Base-by-base conservation (phyloP, 2,797 vertebrate genomes). In the Zalophus californianus region DNA sequence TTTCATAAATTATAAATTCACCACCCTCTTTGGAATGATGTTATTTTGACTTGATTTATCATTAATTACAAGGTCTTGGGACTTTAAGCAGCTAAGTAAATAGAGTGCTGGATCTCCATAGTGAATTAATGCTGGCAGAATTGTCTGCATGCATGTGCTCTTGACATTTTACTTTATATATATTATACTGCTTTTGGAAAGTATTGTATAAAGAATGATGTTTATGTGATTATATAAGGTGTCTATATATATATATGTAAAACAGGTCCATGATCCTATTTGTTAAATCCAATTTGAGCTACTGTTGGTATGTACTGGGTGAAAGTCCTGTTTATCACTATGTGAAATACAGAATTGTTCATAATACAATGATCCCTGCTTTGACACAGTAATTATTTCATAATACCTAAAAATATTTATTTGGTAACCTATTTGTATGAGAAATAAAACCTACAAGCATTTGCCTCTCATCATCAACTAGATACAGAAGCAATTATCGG, bases 41-140 rank as follows among this genome's bases (percentile, higher is more conserved):
- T 84, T 98, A 66, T 97, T 97, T 97, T 96, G 70, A 97, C 79
- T 91, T 95, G 44, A 86, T 98, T 89, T 97, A 38, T 96, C 87
- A 96, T 80, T 98, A 97, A 95, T 96, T 97, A 77, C 13, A 97
- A 97, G 70, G 68, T 88, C 60, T 97, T 48, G 23, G 88, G 92
- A 94, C 72, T 94, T 78, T 70, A 97, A 98, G 25, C n/a, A 62
- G 93, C 97, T 91, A 68, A 58, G 25, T 94, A 77, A 97, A 97
- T 93, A 97, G 23, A 73, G 5, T 70, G 10, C 44, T 91, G 52
- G 8, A 38, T 60, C n/a, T 96, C 85, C 64, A 0, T 38, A 62
- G 9, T 15, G 25, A 90, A 73, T 90, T 92, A 1, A 0, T 86
- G 85, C 48, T 8, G 38, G 29, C 9, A 68, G 68, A 80, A 58